A percentile compares a stretch with the other conserved stretches of the same genome.
These are phyloP conservation scores for Hapalemur alaotrensis DNA, from an alignment of 2,797 vertebrate genomes.

Conservation along the genomic window DNA sequence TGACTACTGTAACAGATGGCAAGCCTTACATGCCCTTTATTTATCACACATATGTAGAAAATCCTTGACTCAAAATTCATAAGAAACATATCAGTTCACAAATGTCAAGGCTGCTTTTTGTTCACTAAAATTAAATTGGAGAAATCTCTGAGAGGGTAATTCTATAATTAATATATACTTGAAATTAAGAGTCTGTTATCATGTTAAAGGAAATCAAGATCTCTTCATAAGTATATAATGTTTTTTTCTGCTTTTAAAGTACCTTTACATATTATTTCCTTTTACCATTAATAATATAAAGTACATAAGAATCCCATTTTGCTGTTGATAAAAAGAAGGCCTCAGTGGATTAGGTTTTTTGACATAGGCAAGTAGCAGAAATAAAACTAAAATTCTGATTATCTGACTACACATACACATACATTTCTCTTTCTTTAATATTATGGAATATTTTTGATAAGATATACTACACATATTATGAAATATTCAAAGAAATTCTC, in stretches of 20 bases:
- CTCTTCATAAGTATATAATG: neutral
- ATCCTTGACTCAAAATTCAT: neutral
- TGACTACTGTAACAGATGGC: neutral
- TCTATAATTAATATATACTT: neutral
- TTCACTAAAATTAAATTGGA: neutral
- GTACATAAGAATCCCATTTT: neutral
- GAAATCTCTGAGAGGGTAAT: neutral
- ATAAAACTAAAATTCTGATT: conserved; percentile 3
- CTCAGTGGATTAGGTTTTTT: neutral
- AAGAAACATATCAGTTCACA: neutral
- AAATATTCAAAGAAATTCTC: neutral
- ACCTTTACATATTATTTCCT: neutral
- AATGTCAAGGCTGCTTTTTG: neutral
- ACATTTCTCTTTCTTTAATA: neutral
- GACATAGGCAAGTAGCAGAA: neutral
- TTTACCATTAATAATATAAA: neutral
- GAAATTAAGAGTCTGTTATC: neutral
- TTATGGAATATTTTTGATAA: neutral
- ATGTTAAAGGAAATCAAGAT: neutral
- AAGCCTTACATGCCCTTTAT: neutral
- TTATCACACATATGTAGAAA: neutral
- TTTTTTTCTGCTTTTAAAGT: conserved; percentile 36
- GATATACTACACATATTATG: neutral
- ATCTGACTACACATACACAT: neutral
- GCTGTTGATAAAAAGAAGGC: neutral